A percentile compares a stretch with the other conserved stretches of the same genome.
These are phyloP conservation scores for Zapornia atra DNA, from an alignment of 2,113 vertebrate genomes.

Conservation along the genomic window DNA sequence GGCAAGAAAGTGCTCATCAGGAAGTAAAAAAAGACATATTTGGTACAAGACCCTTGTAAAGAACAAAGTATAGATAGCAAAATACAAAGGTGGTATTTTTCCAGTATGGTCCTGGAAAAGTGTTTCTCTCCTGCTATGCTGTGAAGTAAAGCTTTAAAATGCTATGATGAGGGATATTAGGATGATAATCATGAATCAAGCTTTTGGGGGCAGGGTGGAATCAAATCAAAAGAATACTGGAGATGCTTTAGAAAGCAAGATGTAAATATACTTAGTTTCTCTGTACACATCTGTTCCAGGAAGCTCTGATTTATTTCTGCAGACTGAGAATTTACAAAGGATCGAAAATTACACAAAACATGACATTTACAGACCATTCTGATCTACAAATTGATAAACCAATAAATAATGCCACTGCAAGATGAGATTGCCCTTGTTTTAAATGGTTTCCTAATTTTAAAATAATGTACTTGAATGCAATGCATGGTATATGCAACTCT, in stretches of 20 bases:
- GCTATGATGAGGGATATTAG: background rate
- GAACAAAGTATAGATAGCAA: conserved; percentile 25
- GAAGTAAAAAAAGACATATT: conserved; percentile 33
- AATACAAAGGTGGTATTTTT: too few relatives aligned
- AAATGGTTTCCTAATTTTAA: conserved; percentile 36
- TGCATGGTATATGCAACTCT: background rate
- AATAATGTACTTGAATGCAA: background rate
- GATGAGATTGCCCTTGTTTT: background rate
- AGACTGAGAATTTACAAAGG: conserved; percentile 44
- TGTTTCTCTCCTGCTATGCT: background rate
- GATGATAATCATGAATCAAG: conserved; percentile 1
- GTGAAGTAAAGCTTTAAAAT: background rate
- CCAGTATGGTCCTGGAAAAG: background rate
- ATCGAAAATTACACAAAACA: background rate
- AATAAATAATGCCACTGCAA: conserved; percentile 32
- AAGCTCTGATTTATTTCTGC: conserved; percentile 21
- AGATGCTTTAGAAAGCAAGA: conserved; percentile 38
- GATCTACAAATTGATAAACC: background rate
- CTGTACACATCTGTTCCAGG: background rate
- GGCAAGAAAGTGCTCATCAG: conserved; percentile 41
- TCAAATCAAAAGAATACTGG: conserved; percentile 32
- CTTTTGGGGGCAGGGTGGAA: background rate
- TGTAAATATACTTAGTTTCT: background rate
- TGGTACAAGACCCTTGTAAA: conserved; percentile 4
- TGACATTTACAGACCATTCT: conserved; percentile 24